phyloP scores from a whole-genome alignment of 2,113 vertebrate species.

The Eurypyga helias region DNA sequence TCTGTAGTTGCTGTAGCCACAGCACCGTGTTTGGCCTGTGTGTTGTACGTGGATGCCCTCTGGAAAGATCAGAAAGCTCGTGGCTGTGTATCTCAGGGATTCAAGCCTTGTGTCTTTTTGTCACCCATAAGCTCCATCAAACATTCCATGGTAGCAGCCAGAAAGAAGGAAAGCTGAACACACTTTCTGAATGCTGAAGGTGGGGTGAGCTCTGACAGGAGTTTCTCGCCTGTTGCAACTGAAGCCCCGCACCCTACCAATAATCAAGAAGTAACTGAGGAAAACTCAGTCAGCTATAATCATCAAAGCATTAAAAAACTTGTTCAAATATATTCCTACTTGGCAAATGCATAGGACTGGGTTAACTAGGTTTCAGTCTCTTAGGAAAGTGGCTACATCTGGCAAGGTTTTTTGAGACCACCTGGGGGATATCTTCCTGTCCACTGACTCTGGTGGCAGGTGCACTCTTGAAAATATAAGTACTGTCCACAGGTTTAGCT shows the following conservation, averaged over 20 bases:
- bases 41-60: not conserved
- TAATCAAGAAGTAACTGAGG: not conserved
- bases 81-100: constrained; percentile 5
- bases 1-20: not conserved
- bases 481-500: not conserved
- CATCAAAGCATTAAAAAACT: not conserved
- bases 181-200: not conserved
- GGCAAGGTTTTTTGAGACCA: not conserved
- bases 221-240: not conserved
- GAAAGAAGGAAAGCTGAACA: not conserved
- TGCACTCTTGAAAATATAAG: not conserved
- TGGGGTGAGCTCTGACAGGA: not conserved
- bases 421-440: not conserved
- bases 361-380: not conserved
- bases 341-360: not conserved
- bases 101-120: not conserved
- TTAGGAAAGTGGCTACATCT: not conserved
- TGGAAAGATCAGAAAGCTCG: not conserved
- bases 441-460: not conserved
- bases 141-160: not conserved
- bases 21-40: not conserved
- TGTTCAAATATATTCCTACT: not conserved
- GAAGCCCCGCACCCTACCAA: not conserved
- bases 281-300: not conserved
- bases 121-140: not conserved